Evolutionary conservation across 2,797 vertebrate genomes (phyloP).

Genomic region (Coilia nasus): DNA sequence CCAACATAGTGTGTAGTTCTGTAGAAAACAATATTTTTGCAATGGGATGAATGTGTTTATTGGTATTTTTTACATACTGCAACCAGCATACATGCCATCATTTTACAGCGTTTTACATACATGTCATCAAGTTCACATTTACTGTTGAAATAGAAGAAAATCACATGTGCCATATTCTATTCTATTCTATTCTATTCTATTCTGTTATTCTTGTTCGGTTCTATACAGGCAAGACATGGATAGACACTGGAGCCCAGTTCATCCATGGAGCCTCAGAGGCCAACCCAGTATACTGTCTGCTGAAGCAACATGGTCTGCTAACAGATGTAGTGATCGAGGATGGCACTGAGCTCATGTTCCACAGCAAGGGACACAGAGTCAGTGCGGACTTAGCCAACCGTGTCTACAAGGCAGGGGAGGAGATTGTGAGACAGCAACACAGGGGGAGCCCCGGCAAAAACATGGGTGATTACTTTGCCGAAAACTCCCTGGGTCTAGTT

Average conservation of each 20-base stretch:
- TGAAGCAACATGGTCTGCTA: constrained; percentile 47
- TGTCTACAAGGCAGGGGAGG: constrained; percentile 49
- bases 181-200: neutral
- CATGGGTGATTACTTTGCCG: constrained; percentile 53
- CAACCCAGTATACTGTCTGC: constrained; percentile 55
- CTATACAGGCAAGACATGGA: constrained; percentile 47
- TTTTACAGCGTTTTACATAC: too few species aligned
- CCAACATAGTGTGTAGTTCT: neutral
- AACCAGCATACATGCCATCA: too few species aligned
- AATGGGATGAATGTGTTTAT: neutral
- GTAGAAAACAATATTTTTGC: neutral
- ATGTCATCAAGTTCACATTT: too few species aligned
- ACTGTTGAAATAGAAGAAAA: too few species aligned
- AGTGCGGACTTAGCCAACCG: constrained; percentile 15
- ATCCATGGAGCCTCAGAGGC: constrained; percentile 54
- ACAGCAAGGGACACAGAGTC: constrained; percentile 38
- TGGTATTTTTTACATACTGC: too few species aligned
- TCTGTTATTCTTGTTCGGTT: neutral
- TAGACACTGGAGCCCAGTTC: constrained; percentile 59
- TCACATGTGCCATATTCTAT: neutral
- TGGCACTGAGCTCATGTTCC: constrained; percentile 40
- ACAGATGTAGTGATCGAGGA: constrained; percentile 39
- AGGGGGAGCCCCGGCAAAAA: constrained; percentile 37
- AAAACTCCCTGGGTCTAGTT: constrained; percentile 39
- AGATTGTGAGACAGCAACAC: constrained; percentile 11